A percentile compares a stretch with the other conserved stretches of the same genome.
Conservation (phyloP, 2,797 vertebrate species). For the Botia almorhae region DNA sequence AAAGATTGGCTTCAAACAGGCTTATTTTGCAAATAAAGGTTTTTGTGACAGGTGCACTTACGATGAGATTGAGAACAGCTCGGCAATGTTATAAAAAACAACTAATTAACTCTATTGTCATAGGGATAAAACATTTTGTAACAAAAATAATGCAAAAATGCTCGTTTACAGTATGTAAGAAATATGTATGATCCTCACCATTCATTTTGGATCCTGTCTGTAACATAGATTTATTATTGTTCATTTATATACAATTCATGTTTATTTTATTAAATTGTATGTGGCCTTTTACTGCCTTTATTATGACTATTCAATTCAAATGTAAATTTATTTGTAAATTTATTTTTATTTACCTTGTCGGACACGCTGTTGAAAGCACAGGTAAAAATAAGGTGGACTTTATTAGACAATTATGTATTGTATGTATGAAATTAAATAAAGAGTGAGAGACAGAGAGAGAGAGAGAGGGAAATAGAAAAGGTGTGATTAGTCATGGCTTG, state of each 20-base stretch:
- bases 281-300: not conserved
- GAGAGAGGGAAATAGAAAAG: not conserved
- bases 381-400: too few species aligned
- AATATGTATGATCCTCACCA: not conserved
- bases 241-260: too few species aligned
- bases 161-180: not conserved
- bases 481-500: slow-evolving; percentile 48
- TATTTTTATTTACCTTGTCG: too few species aligned
- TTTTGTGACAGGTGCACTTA: not conserved
- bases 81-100: not conserved
- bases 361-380: too few species aligned
- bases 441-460: slow-evolving; percentile 1
- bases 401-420: not conserved
- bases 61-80: not conserved
- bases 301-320: not conserved
- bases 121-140: too few species aligned
- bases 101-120: too few species aligned
- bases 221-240: too few species aligned
- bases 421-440: not conserved
- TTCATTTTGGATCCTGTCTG: too few species aligned
- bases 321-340: too few species aligned
- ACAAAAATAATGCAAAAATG: not conserved
- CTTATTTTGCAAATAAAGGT: not conserved
- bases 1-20: not conserved
- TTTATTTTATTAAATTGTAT: too few species aligned